Conservation (phyloP, 1,140 invertebrate genomes). For the Lutraria rhynchaena region DNA sequence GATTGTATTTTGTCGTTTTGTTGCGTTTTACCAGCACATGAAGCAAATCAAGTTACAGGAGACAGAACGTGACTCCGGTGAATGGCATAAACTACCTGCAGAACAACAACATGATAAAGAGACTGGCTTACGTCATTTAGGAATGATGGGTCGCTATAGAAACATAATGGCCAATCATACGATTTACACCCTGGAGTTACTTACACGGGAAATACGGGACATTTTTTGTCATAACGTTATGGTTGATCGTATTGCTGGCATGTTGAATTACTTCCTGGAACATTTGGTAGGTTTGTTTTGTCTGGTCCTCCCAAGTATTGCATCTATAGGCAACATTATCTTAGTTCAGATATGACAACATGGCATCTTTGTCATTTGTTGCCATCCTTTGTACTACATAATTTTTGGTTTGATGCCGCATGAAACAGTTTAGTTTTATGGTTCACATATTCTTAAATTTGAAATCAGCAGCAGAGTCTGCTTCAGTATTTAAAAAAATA, state of each 20-base stretch:
- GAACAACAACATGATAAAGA: constrained; percentile 90
- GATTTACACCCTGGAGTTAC: constrained; percentile 91
- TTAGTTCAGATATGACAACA: too few relatives aligned
- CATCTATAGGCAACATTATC: too few relatives aligned
- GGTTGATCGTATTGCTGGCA: constrained; percentile 95
- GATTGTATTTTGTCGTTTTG: too few relatives aligned
- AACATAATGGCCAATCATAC: constrained; percentile 96
- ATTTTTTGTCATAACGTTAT: constrained; percentile 96
- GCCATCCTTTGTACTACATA: too few relatives aligned
- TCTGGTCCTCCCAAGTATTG: background rate
- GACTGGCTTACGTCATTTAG: constrained; percentile 89
- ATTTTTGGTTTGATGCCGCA: too few relatives aligned
- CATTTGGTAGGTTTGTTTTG: constrained; percentile 86
- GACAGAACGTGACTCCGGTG: constrained; percentile 86
- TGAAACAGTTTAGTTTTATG: too few relatives aligned
- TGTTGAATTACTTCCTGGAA: constrained; percentile 97
- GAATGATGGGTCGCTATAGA: constrained; percentile 94
- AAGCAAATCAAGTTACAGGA: constrained; percentile 82
- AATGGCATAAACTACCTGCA: constrained; percentile 88
- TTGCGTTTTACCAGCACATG: constrained; percentile 83
- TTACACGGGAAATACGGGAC: constrained; percentile 91
- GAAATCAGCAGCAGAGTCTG: too few relatives aligned
- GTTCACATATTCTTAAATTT: too few relatives aligned
- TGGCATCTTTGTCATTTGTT: too few relatives aligned
- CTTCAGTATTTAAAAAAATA: too few relatives aligned